Base-by-base conservation (phyloP, 2,888 invertebrate species). In the Pterostichus niger region DNA sequence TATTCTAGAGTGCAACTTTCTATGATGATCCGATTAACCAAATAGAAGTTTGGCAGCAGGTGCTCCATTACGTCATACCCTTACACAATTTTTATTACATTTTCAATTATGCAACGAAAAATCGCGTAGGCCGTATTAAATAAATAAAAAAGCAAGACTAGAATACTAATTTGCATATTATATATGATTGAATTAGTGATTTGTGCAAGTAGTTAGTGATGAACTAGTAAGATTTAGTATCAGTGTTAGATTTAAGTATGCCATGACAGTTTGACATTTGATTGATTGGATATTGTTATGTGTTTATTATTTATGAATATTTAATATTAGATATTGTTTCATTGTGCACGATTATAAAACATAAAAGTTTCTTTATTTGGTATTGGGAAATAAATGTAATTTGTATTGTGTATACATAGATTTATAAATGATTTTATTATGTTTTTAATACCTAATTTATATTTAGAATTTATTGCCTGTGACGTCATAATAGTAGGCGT, bases 261-360 rank as follows among this genome's bases (percentile, higher is more conserved):
- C n/a, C 49, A 49, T 49, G n/a, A n/a, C 11, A 49, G 13, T 49
- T 49, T 49, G 49, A n/a, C 49, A 49, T 49, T 49, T 59, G 35
- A 64, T 64, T 64, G 64, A 64, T 64, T 64, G 5, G 64, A 35
- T 64, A 33, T 64, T 64, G 64, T 64, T 64, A 31, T 64, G 31
- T 24, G 17, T 59, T 59, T 31, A 31, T 59, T 9, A 10, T 59
- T 17, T 11, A 59, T 11, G 59, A 59, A 24, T 59, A 17, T 24
- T 24, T 24, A 31, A 59, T 59, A 59, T 24, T 59, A 11, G 59
- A 24, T 24, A 52, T 78, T 17, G 46, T 75, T 6, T 52, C 10
- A 15, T 78, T 46, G 31, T n/a, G 24, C 24, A 24, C 24, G 24
- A 24, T 24, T 24, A 24, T 24, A 24, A 24, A 24, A 24, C 24